Percentiles rank a stretch among this genome's conserved stretches.
Conservation (phyloP, 2,797 vertebrate species). For the Acanthornis magna region DNA sequence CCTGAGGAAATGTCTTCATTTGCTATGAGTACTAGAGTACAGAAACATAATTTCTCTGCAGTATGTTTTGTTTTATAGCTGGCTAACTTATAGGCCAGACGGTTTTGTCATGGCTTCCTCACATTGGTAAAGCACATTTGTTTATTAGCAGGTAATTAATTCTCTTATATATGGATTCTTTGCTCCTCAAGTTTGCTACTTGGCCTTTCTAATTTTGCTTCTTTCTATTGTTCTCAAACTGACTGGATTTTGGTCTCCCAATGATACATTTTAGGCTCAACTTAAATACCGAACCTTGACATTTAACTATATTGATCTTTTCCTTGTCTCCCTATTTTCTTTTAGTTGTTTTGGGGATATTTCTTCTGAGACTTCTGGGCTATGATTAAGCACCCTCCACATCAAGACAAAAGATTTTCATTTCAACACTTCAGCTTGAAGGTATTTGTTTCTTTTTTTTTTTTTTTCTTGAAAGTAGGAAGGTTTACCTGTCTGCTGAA, state of each 20-base stretch:
- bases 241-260: conserved; percentile 25
- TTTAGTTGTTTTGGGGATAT: conserved; percentile 26
- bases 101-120: neutral
- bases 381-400: neutral
- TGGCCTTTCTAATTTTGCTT: conserved; percentile 12
- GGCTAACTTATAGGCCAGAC: neutral
- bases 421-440: neutral
- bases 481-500: neutral
- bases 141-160: neutral
- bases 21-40: neutral
- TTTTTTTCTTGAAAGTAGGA: neutral
- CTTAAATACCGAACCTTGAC: conserved; percentile 44
- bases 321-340: neutral
- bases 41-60: neutral
- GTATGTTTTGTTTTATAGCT: neutral
- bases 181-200: neutral
- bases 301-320: conserved; percentile 46
- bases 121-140: neutral
- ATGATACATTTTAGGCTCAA: conserved; percentile 27
- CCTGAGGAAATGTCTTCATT: neutral
- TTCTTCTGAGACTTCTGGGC: neutral
- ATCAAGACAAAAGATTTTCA: neutral
- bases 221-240: neutral
- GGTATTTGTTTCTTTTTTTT: neutral
- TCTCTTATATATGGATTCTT: neutral